phyloP scores from a whole-genome alignment of 2,797 vertebrate genomes.

The Fratercula arctica region DNA sequence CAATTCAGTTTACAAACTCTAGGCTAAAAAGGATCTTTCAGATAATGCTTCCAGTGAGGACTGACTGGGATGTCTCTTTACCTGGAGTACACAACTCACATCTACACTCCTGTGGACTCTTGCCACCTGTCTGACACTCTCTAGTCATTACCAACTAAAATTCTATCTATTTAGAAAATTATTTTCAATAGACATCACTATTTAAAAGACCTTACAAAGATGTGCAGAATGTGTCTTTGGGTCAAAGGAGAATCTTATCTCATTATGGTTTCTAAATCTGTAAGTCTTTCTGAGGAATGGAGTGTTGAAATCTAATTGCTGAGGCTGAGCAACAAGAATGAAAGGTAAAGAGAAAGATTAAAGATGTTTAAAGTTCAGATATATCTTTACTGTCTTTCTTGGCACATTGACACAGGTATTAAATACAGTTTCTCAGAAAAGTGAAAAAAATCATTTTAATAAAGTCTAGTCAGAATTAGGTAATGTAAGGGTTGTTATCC shows the following conservation, averaged over 20 bases:
- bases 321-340: conserved; percentile 70
- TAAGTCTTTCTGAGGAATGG: conserved; percentile 63
- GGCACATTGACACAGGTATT: conserved; percentile 73
- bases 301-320: conserved; percentile 73
- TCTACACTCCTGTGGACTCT: neutral
- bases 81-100: neutral
- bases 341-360: conserved; percentile 75
- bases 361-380: conserved; percentile 76
- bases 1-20: conserved; percentile 14
- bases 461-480: conserved; percentile 62
- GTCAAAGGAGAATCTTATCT: conserved; percentile 53
- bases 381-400: conserved; percentile 73
- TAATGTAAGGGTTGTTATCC: conserved; percentile 57
- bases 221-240: conserved; percentile 12
- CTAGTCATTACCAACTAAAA: conserved; percentile 40
- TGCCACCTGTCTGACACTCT: neutral
- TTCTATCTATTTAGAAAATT: conserved; percentile 44
- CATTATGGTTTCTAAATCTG: conserved; percentile 67
- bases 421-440: conserved; percentile 71
- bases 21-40: conserved; percentile 4
- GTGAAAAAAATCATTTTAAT: conserved; percentile 64
- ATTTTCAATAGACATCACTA: conserved; percentile 4
- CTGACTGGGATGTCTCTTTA: neutral
- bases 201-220: conserved; percentile 69
- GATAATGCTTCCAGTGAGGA: neutral